Conservation (phyloP, 2,113 vertebrate genomes). For the Ageneiosus marmoratus region DNA sequence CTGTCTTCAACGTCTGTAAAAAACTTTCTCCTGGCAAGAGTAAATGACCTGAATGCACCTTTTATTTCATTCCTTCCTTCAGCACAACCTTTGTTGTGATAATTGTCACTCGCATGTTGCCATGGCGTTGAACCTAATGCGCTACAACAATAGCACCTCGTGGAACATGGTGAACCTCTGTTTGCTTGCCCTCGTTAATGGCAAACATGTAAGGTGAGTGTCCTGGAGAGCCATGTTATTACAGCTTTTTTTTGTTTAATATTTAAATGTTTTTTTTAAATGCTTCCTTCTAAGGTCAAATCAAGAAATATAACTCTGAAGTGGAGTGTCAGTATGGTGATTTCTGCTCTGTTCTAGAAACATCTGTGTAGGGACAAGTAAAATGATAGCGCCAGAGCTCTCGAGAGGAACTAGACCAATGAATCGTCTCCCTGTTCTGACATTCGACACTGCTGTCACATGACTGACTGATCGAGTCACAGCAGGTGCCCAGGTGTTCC, state of each 20-base stretch:
- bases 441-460: background rate
- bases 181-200: conserved; percentile 83
- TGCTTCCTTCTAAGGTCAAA: background rate
- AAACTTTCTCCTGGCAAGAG: background rate
- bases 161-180: conserved; percentile 99
- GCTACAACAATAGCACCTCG: conserved; percentile 89
- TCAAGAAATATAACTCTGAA: too few relatives aligned
- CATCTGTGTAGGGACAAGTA: too few relatives aligned
- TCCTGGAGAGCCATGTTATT: background rate
- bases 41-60: background rate
- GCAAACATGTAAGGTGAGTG: conserved; percentile 90
- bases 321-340: too few relatives aligned
- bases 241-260: background rate
- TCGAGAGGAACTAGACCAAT: background rate
- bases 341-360: background rate
- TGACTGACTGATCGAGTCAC: too few relatives aligned
- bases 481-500: background rate
- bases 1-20: background rate
- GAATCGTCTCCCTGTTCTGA: background rate
- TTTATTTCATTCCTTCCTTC: conserved; percentile 26
- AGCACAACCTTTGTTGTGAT: conserved; percentile 98
- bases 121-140: conserved; percentile 95
- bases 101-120: conserved; percentile 98
- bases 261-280: background rate
- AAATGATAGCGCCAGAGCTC: too few relatives aligned